Evolutionary conservation across 2,113 vertebrate genomes (phyloP), one percentile per base, ranked within the genome.

Genomic region (Phrynocephalus versicolor): DNA sequence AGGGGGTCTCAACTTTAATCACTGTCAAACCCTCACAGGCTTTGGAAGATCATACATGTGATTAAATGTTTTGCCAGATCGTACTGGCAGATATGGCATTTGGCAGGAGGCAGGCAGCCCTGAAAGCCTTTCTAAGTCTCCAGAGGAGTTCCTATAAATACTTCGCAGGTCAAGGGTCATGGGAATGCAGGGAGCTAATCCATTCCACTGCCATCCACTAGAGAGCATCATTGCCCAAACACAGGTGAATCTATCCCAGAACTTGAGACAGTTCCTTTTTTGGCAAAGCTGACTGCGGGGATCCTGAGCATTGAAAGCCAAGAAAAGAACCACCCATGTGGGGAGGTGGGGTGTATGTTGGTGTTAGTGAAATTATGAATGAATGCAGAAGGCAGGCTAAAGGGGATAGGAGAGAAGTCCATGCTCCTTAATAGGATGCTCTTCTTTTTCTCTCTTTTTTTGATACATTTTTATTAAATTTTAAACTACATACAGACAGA

Each of bases 41-140:
- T 84, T 81, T 69, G 60, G 33, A 78, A 41, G 73, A 84, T 37
- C 73, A 67, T n/a, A n/a, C 51, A 79, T 30, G 7, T n/a, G 45
- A 58, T 78, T 85, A 85, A 85, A 57, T 57, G 51, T 13, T 39
- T 85, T 85, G 75, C 64, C 58, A 35, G 64, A 60, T 78, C 83
- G 41, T 18, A 60, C 15, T 27, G 39, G 35, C 35, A 57, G 69
- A 3, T n/a, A 39, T 41, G 30, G 75, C 35, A n/a, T 27, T 78
- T 58, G 18, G 30, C 5, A 15, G 74, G 35, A 27, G 45, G 23
- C 33, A 37, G 41, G 41, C 33, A 84, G 27, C 33, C 45, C 18
- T 41, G 72, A 74, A 86, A 86, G 33, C 72, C 19, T n/a, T 57
- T 6, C 5, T 75, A 62, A 7, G 16, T 16, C 14, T 55, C 6